A percentile compares a stretch with the other conserved stretches of the same genome.
These are phyloP conservation scores for Alloscopus bannaensis DNA, from an alignment of 2,888 invertebrate genomes.

Conservation along the genomic window DNA sequence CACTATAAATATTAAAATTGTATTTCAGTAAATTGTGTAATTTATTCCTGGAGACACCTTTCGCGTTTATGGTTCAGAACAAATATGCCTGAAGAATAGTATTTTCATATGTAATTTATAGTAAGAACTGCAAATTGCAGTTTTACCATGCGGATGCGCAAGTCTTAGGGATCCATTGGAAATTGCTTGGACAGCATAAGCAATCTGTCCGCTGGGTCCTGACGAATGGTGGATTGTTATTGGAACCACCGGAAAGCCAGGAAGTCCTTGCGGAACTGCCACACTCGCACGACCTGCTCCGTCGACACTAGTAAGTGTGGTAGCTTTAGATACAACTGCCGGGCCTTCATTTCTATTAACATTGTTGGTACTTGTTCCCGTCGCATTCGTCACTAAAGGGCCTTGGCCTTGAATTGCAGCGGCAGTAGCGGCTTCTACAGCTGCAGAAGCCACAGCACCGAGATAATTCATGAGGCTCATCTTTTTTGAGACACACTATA, in stretches of 20 bases:
- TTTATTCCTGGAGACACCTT: too few species aligned
- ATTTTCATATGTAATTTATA: too few species aligned
- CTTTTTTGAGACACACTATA: constrained; percentile 49
- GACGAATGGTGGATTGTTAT: constrained; percentile 52
- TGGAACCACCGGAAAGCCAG: constrained; percentile 51
- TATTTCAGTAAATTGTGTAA: background rate
- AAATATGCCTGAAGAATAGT: too few species aligned
- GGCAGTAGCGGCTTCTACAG: constrained; percentile 69
- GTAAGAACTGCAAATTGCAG: too few species aligned
- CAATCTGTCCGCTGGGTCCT: constrained; percentile 45
- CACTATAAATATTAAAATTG: constrained; percentile 10
- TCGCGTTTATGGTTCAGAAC: too few species aligned
- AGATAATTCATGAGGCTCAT: constrained; percentile 75
- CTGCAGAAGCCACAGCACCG: constrained; percentile 73
- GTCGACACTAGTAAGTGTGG: constrained; percentile 1
- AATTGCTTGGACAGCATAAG: constrained; percentile 44
- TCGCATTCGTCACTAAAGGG: constrained; percentile 12
- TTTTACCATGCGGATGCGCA: constrained; percentile 53
- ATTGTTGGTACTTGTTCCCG: constrained; percentile 5
- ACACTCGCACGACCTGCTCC: constrained; percentile 32
- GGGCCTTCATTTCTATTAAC: constrained; percentile 6
- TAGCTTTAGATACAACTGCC: constrained; percentile 2
- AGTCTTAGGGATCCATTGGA: constrained; percentile 46
- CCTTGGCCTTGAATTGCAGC: constrained; percentile 56
- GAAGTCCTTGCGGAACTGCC: constrained; percentile 48